Evolutionary conservation across 2,797 vertebrate species (phyloP).

Genomic region (Microctenopoma stevenorrisi): DNA sequence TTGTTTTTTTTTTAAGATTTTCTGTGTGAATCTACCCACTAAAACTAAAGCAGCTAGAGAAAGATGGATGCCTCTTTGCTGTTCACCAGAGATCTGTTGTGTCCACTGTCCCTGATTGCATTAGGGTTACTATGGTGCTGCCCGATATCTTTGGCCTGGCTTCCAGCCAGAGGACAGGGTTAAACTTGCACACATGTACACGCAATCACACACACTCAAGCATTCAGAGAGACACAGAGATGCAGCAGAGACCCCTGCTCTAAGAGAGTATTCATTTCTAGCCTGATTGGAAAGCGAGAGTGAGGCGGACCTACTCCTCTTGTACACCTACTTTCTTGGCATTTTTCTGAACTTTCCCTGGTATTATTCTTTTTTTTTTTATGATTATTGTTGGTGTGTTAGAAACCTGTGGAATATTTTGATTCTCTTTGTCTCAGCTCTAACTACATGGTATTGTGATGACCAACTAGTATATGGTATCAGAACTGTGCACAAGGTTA

Average conservation of each 20-base stretch:
- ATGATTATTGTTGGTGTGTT: conserved; percentile 6
- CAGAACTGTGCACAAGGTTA: conserved; percentile 66
- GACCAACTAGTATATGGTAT: conserved; percentile 34
- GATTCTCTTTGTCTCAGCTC: conserved; percentile 9
- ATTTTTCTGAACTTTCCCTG: conserved; percentile 44
- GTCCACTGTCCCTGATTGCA: conserved; percentile 72
- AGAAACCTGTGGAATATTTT: conserved; percentile 56
- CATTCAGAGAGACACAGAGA: conserved; percentile 46
- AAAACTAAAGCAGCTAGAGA: conserved; percentile 17
- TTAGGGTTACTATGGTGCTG: conserved; percentile 75
- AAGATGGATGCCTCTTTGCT: conserved; percentile 42
- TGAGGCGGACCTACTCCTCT: conserved; percentile 44
- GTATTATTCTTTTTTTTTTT: conserved; percentile 28
- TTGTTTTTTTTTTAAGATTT: conserved; percentile 4
- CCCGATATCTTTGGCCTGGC: conserved; percentile 79
- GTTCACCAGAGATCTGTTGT: conserved; percentile 48
- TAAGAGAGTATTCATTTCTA: conserved; percentile 62
- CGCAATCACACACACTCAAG: conserved; percentile 24
- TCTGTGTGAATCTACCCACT: conserved; percentile 5
- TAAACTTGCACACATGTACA: conserved; percentile 49
- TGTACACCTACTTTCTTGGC: conserved; percentile 42
- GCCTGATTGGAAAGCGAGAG: conserved; percentile 65
- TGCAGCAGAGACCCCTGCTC: conserved; percentile 64
- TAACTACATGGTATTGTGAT: conserved; percentile 49
- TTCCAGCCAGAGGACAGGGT: conserved; percentile 71